phyloP scores from a whole-genome alignment of 2,888 invertebrate genomes.

The Tetranychus piercei region DNA sequence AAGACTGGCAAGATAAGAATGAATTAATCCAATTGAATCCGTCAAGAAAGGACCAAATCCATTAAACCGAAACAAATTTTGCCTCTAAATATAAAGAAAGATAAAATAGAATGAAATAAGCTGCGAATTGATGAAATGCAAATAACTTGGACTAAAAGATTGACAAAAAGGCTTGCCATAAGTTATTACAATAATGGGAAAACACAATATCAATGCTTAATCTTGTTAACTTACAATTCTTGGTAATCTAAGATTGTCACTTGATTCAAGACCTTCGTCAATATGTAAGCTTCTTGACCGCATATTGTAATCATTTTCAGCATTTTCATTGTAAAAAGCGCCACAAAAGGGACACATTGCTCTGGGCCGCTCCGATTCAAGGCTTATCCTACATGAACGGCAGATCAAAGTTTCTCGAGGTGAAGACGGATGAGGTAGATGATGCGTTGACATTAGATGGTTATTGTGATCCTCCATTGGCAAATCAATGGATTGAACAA shows the following conservation, averaged over 20 bases:
- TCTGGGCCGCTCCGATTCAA: slow-evolving; percentile 23
- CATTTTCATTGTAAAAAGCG: slow-evolving; percentile 27
- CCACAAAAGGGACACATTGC: slow-evolving; percentile 30
- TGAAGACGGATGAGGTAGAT: background rate
- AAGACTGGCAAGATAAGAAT: slow-evolving; percentile 26
- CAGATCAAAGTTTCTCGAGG: slow-evolving; percentile 18
- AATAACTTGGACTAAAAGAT: no score
- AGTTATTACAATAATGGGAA: background rate
- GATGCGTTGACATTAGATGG: background rate
- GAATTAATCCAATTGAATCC: slow-evolving; percentile 26
- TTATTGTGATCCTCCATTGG: background rate
- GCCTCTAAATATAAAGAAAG: background rate
- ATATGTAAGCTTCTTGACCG: slow-evolving; percentile 17
- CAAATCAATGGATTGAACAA: background rate
- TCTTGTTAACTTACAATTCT: slow-evolving; percentile 24
- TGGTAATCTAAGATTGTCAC: slow-evolving; percentile 24
- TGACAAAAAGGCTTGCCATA: no score
- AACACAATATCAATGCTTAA: background rate
- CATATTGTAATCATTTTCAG: slow-evolving; percentile 23
- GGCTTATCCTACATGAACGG: slow-evolving; percentile 26
- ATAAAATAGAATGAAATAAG: background rate
- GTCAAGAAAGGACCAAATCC: slow-evolving; percentile 26
- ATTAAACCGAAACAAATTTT: slow-evolving; percentile 22
- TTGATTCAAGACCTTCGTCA: background rate
- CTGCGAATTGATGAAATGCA: no score